Evolutionary conservation across 2,113 vertebrate genomes (phyloP).

Genomic region (Microcebus tavaratra): DNA sequence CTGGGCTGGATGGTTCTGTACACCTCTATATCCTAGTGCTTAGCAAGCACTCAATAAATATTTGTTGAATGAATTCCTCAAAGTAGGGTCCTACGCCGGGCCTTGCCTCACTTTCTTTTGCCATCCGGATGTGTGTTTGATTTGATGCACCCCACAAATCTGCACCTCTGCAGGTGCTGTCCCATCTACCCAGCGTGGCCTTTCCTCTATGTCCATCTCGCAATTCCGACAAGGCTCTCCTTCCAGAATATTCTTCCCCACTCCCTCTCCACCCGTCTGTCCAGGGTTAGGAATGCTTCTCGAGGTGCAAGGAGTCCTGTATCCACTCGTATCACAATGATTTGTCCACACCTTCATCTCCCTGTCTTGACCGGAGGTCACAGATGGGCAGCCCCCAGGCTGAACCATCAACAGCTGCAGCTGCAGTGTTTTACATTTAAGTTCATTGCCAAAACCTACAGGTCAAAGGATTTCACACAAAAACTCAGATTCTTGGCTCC

Average conservation of each 20-base stretch:
- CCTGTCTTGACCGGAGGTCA: neutral
- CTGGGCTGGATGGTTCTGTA: neutral
- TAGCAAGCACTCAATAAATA: neutral
- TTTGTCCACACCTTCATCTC: neutral
- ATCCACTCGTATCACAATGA: neutral
- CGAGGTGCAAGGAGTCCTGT: neutral
- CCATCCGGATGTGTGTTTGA: too few relatives aligned
- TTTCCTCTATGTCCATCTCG: neutral
- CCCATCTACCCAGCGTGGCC: neutral
- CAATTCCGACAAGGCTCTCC: neutral
- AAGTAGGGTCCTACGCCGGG: neutral
- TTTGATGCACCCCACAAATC: accelerated
- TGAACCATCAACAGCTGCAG: too few relatives aligned
- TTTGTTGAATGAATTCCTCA: neutral
- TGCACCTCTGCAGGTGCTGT: neutral
- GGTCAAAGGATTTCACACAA: neutral
- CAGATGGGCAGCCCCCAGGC: neutral
- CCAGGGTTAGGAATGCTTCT: neutral
- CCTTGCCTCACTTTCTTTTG: neutral
- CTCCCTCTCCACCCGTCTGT: neutral
- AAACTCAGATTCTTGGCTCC: neutral
- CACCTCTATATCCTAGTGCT: neutral
- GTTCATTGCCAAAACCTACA: neutral
- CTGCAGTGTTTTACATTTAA: neutral
- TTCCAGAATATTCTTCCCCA: neutral